Base-by-base conservation (phyloP, 2,113 vertebrate genomes). In the Scomber japonicus region DNA sequence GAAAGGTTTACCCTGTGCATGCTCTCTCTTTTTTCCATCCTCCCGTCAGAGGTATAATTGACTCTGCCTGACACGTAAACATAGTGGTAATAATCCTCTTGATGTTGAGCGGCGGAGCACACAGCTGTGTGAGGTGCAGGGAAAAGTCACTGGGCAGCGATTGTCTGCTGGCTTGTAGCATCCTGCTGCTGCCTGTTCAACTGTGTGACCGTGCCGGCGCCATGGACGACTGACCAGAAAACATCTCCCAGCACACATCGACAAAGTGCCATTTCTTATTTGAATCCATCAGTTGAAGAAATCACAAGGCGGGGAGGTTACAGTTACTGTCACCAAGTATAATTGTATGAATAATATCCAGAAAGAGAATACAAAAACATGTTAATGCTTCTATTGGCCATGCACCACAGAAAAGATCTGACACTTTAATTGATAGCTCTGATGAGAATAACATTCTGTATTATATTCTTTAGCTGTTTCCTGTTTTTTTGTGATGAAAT, bases 41-140 rank as follows among this genome's bases (percentile, higher is more conserved):
- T 57, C 31, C 40, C n/a, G 2, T 83, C 56, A 67, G 73, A 71
- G 57, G 57, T 69, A 70, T 89, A 90, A 90, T 81, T 86, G 88
- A 90, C 79, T 87, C 83, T 48, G 57, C 45, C 85, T 81, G 84
- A 92, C 85, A 83, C 85, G 80, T 82, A 84, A 91, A 90, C 82
- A 78, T 48, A 24, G 68, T 40, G 64, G 84, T 82, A 87, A 90
- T 81, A 89, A 84, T 85, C 59, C 76, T 69, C 82, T 85, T 90
- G 78, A 91, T 83, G 90, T 92, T 1, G 40, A 56, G 21, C 24
- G 0, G 61, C 7, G 9, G 55, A 27, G 83, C 40, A 24, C 71
- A 30, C 70, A 86, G 80, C 86, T 83, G 88, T 63, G 71, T 4
- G 71, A 51, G 69, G 75, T 49, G 75, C 65, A 70, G 70, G 64